A percentile compares a stretch with the other conserved stretches of the same genome.
phyloP scores from a whole-genome alignment of 2,797 vertebrate species.

The Clarias fuscus region DNA sequence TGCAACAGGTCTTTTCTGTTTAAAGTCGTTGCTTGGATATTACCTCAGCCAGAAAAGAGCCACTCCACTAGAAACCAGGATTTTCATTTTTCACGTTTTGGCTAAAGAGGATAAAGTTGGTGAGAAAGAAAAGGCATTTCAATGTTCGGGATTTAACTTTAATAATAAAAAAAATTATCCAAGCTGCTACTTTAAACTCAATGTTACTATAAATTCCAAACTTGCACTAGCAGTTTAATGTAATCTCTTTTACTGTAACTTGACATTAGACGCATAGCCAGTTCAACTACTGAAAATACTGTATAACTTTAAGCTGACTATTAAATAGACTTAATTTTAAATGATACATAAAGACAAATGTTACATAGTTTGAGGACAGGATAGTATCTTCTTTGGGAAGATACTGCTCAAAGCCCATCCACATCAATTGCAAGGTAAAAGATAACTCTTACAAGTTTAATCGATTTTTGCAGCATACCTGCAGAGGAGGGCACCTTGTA shows the following conservation, averaged over 20 bases:
- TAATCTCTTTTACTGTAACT: background rate
- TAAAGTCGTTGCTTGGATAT: background rate
- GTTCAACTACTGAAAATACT: background rate
- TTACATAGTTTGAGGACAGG: background rate
- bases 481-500: too few relatives aligned
- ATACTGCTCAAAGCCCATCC: background rate
- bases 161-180: background rate
- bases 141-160: too few relatives aligned
- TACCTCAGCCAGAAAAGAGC: background rate
- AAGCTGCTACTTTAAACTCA: background rate
- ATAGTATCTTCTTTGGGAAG: background rate
- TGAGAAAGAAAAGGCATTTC: background rate
- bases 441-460: background rate
- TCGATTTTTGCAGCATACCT: background rate
- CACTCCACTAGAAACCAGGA: background rate
- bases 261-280: background rate
- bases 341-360: slow-evolving; percentile 2
- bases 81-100: background rate
- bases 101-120: background rate
- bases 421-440: slow-evolving; percentile 13
- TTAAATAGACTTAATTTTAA: background rate
- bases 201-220: background rate
- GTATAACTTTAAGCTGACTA: background rate
- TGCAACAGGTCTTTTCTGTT: background rate
- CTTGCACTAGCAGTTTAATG: background rate